Base-by-base conservation (phyloP, 1,140 invertebrate species). In the Aporrectodea caliginosa region DNA sequence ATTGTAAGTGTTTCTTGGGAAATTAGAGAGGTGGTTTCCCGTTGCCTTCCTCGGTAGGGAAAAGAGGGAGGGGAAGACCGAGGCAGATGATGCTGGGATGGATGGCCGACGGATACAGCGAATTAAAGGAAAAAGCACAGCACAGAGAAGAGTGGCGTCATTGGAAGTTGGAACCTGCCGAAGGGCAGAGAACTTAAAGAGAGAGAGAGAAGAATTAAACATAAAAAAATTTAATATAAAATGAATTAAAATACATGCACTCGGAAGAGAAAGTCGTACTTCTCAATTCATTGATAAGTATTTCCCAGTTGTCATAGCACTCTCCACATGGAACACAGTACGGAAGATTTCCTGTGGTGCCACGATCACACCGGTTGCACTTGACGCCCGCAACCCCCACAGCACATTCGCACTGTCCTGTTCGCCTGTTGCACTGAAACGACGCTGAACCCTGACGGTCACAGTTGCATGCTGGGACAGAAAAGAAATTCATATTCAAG, bases 271-370 rank as follows among this genome's bases (percentile, higher is more conserved):
- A 80, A n/a, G n/a, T n/a, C 75, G 80, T 86, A 91, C 91, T 88
- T 89, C 90, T 89, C 1, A 95, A 89, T 73, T 93, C 92, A 80
- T 91, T 90, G 34, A 99, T 91, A 81, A 97, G 94, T 69, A 91
- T 82, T 89, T 99, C 97, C 98, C 98, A 99, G 86, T 98, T 98
- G 85, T 98, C 94, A 88, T 99, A 99, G 89, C 98, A 99, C 88
- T 99, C 98, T 22, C 98, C 98, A 89, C 98, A 99, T 0, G 96
- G 92, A 69, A 91, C 90, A 86, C 98, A 99, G 82, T 93, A 90
- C 0, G 97, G 97, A 43, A 96, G 93, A 70, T 91, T 88, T 14
- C 98, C 98, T 58, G 94, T 92, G 84, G 94, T 98, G 29, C 98
- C 97, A 78, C 97, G 91, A 69, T 94, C 96, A 89, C 98, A 99